Conservation (phyloP, 1,140 invertebrate genomes). For the Euschistus heros region DNA sequence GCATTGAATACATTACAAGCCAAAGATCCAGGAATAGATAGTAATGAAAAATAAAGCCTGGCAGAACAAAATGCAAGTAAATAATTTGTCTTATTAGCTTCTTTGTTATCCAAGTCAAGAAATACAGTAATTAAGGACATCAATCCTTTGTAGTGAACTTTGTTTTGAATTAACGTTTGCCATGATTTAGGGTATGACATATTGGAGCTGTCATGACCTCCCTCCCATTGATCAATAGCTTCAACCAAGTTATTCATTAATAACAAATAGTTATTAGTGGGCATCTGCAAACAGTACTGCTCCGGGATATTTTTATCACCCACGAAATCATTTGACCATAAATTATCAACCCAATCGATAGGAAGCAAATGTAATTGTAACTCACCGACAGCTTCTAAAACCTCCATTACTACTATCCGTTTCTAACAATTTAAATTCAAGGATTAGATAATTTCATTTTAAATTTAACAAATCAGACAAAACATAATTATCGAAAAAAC, state of each 20-base stretch:
- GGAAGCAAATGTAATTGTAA: slow-evolving; percentile 37
- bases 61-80: slow-evolving; percentile 37
- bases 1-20: slow-evolving; percentile 48
- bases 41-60: slow-evolving; percentile 39
- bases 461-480: no score
- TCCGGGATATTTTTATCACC: slow-evolving; percentile 37
- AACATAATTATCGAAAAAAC: no score
- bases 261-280: slow-evolving; percentile 34
- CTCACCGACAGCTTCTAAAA: slow-evolving; percentile 33
- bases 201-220: slow-evolving; percentile 25
- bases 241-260: slow-evolving; percentile 33
- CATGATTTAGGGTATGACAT: slow-evolving; percentile 36
- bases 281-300: slow-evolving; percentile 37
- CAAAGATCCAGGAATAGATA: slow-evolving; percentile 44
- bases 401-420: slow-evolving; percentile 33
- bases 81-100: slow-evolving; percentile 33
- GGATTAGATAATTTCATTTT: no score
- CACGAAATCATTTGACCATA: slow-evolving; percentile 42
- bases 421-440: no score
- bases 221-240: slow-evolving; percentile 33
- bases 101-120: slow-evolving; percentile 29
- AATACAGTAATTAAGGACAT: slow-evolving; percentile 42
- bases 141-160: slow-evolving; percentile 40
- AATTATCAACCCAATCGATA: slow-evolving; percentile 39
- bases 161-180: slow-evolving; percentile 39